A percentile compares a stretch with the other conserved stretches of the same genome.
phyloP scores from a whole-genome alignment of 2,888 invertebrate species.

The Diadromus collaris region DNA sequence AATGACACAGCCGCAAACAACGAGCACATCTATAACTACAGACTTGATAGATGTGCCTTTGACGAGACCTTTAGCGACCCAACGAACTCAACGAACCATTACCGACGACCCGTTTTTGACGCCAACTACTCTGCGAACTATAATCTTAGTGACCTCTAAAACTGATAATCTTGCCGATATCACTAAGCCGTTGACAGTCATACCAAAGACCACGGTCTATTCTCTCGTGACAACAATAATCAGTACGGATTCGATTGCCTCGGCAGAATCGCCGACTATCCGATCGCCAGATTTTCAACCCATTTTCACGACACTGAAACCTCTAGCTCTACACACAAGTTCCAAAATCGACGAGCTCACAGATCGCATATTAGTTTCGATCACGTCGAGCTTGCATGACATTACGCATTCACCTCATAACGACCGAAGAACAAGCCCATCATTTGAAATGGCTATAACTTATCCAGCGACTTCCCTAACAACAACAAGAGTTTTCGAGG shows the following conservation, averaged over 20 bases:
- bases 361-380: neutral
- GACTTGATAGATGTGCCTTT: neutral
- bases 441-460: neutral
- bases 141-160: neutral
- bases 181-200: neutral
- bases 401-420: neutral
- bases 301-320: neutral
- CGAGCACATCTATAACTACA: neutral
- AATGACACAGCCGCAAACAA: neutral
- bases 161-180: neutral
- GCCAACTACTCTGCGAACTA: neutral
- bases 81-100: neutral
- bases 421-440: neutral
- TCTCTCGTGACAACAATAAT: neutral
- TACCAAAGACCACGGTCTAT: neutral
- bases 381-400: neutral
- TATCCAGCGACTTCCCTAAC: neutral
- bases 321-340: neutral
- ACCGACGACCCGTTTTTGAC: neutral
- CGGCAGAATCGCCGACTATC: neutral
- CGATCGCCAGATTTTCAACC: neutral
- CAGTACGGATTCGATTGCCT: neutral
- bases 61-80: neutral
- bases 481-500: neutral
- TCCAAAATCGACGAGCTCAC: neutral